Evolutionary conservation across 2,888 invertebrate species (phyloP).

Genomic region (Cerastoderma edule): DNA sequence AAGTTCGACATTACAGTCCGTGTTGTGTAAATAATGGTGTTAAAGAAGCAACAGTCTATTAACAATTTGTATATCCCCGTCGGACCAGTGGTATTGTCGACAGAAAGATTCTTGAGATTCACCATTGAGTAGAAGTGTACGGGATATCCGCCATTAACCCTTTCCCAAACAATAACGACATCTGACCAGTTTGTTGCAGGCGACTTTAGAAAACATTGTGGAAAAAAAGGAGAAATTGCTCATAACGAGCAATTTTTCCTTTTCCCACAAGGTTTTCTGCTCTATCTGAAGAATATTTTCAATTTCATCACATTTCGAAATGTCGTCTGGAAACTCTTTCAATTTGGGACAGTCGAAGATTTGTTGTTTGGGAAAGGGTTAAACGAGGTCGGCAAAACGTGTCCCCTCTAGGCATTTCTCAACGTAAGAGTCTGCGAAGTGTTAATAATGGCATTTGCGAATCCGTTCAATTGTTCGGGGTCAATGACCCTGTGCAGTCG

Average conservation of each 20-base stretch:
- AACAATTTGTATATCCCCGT: constrained; percentile 1
- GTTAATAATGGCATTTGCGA: too few species aligned
- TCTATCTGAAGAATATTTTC: background rate
- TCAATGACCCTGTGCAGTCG: too few species aligned
- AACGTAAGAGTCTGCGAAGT: too few species aligned
- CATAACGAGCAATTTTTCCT: background rate
- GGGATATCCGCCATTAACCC: too few species aligned
- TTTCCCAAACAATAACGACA: too few species aligned
- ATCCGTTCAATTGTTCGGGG: too few species aligned
- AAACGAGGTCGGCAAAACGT: background rate
- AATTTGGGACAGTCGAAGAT: background rate
- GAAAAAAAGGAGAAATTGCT: constrained; percentile 10
- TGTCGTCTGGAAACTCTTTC: background rate
- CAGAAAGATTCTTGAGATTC: too few species aligned
- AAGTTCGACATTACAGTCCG: background rate
- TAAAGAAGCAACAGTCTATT: too few species aligned
- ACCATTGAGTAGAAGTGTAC: too few species aligned
- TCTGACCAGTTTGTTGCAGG: too few species aligned
- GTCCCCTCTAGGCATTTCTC: too few species aligned
- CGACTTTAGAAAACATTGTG: constrained; percentile 7
- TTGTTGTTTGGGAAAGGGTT: background rate
- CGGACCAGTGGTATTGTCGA: too few species aligned
- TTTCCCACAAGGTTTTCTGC: background rate
- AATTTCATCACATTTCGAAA: background rate
- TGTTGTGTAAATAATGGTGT: background rate